Conservation (phyloP, 2,888 invertebrate species). For the Diachrysia chrysitis region DNA sequence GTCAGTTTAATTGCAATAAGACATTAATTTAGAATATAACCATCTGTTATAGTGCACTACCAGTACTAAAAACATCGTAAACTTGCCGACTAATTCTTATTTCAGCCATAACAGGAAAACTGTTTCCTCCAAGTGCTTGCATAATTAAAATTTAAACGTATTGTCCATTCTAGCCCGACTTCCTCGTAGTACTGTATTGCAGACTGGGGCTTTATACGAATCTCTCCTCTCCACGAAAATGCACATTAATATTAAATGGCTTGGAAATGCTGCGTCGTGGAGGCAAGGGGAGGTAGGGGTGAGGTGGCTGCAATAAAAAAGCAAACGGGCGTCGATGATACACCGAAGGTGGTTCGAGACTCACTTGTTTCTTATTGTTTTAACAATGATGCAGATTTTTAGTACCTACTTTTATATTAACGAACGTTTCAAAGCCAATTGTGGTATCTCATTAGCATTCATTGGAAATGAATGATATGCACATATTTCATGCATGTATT, state of each 20-base stretch:
- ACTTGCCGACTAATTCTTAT: conserved; percentile 59
- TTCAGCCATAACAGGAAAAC: conserved; percentile 66
- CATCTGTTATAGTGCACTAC: conserved; percentile 14
- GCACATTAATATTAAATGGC: conserved; percentile 90
- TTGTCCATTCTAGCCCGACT: conserved; percentile 79
- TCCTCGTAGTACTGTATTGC: conserved; percentile 82
- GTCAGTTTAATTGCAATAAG: neutral
- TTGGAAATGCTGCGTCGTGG: conserved; percentile 89
- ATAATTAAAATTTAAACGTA: conserved; percentile 85
- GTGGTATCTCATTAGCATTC: conserved; percentile 7
- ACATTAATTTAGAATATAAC: neutral
- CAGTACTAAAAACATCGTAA: conserved; percentile 41
- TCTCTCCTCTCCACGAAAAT: conserved; percentile 88
- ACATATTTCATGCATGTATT: conserved; percentile 1
- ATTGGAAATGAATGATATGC: neutral
- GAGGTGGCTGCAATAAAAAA: conserved; percentile 82
- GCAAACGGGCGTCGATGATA: conserved; percentile 83
- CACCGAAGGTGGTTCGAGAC: conserved; percentile 74
- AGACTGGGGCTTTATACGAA: conserved; percentile 87
- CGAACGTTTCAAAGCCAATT: conserved; percentile 1
- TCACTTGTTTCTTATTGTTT: conserved; percentile 72
- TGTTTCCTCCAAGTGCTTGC: conserved; percentile 65
- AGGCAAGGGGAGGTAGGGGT: conserved; percentile 65
- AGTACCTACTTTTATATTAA: conserved; percentile 18
- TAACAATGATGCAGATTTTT: conserved; percentile 51